Percentiles rank a stretch among this genome's conserved stretches.
These are phyloP conservation scores for Chloroceryle amazona DNA, from an alignment of 2,797 vertebrate species.

Conservation along the genomic window DNA sequence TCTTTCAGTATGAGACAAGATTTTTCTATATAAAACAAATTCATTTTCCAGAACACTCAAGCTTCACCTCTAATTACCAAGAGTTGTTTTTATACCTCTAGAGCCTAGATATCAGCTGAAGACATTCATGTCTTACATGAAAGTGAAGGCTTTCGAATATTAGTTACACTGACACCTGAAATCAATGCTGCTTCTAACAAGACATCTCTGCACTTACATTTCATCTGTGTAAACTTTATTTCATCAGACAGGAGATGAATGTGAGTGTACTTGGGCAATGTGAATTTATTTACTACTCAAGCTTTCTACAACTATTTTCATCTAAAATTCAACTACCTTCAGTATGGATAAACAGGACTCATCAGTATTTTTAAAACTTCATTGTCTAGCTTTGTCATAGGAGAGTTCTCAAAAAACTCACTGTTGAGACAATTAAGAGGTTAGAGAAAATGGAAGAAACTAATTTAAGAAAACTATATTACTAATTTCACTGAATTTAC, in stretches of 20 bases:
- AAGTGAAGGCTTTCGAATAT: not conserved
- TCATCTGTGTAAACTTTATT: not conserved
- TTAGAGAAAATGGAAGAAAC: not conserved
- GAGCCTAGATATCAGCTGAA: not conserved
- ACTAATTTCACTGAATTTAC: not conserved
- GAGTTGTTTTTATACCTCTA: not conserved
- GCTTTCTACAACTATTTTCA: not conserved
- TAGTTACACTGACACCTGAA: not conserved
- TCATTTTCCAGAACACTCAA: not conserved
- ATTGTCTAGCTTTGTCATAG: not conserved
- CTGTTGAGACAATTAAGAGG: not conserved
- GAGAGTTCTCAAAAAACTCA: not conserved
- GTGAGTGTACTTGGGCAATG: not conserved
- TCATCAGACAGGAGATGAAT: not conserved
- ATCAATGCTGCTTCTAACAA: not conserved
- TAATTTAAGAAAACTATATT: not conserved
- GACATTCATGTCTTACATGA: not conserved
- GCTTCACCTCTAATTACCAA: slow-evolving; percentile 11
- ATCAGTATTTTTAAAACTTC: not conserved
- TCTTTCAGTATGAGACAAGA: not conserved
- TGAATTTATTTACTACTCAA: not conserved
- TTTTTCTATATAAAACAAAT: not conserved
- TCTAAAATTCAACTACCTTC: not conserved
- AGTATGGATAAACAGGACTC: not conserved
- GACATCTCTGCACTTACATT: not conserved